phyloP scores from a whole-genome alignment of 1,140 invertebrate genomes.

The Pseudobourletiella spinata region DNA sequence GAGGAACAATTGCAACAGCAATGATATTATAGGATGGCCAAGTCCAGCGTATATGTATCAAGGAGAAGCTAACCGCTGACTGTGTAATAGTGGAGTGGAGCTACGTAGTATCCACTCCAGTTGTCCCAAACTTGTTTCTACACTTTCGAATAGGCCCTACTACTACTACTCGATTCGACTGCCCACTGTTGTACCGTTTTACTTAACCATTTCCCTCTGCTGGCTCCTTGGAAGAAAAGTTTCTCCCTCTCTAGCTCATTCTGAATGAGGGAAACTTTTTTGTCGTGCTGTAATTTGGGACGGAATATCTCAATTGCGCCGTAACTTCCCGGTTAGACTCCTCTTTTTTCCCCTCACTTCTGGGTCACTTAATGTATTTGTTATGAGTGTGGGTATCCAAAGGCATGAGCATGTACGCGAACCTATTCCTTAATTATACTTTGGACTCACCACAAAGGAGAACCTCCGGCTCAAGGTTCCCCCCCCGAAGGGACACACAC shows the following conservation, averaged over 20 bases:
- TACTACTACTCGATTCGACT: background rate
- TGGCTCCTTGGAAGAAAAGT: constrained; percentile 9
- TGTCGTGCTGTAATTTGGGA: constrained; percentile 34
- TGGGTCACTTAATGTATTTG: constrained; percentile 12
- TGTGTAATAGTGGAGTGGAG: too few species aligned
- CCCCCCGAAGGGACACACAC: background rate
- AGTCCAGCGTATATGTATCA: too few species aligned
- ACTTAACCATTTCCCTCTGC: constrained; percentile 16
- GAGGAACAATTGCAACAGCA: too few species aligned
- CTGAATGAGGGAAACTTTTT: constrained; percentile 22
- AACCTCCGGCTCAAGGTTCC: background rate
- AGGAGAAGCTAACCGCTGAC: too few species aligned
- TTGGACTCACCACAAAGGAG: background rate
- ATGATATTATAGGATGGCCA: too few species aligned
- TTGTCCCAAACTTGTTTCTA: too few species aligned
- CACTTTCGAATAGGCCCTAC: too few species aligned
- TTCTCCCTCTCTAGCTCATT: too few species aligned
- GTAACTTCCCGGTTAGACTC: constrained; percentile 11
- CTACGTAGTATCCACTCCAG: too few species aligned
- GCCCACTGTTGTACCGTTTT: constrained; percentile 12
- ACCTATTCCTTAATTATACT: background rate
- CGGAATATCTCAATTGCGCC: constrained; percentile 35
- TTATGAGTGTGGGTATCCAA: too few species aligned
- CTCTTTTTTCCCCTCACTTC: background rate
- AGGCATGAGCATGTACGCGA: too few species aligned